Percentiles rank a stretch among this genome's conserved stretches.
Conservation (phyloP, 1,140 invertebrate species). For the Myzus persicae region DNA sequence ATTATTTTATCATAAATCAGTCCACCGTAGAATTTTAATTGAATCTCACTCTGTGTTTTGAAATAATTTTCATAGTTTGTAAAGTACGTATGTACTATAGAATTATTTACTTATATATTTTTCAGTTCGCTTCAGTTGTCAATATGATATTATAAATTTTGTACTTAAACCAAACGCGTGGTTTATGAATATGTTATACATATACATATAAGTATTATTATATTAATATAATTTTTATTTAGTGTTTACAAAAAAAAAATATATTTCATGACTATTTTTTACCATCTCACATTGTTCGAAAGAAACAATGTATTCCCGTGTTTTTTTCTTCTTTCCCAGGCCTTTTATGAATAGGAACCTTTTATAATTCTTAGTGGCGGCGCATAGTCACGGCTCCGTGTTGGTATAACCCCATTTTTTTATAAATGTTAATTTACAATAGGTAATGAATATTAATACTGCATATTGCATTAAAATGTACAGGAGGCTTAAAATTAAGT, state of each 20-base stretch:
- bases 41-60: not conserved
- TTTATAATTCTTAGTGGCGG: constrained; percentile 31
- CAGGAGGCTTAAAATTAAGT: not conserved
- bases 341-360: constrained; percentile 28
- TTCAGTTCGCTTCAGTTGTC: not conserved
- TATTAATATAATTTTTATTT: not conserved
- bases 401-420: constrained; percentile 20
- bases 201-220: not conserved
- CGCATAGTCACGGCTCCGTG: constrained; percentile 14
- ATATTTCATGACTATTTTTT: constrained; percentile 1
- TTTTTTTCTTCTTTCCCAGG: constrained; percentile 53
- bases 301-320: not conserved
- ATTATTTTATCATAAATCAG: too few relatives aligned
- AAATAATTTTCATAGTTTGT: too few relatives aligned
- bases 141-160: not conserved
- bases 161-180: not conserved
- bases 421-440: not conserved
- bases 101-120: not conserved
- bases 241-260: not conserved
- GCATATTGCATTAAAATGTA: not conserved
- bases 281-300: not conserved
- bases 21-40: not conserved
- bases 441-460: constrained; percentile 26
- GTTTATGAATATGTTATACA: not conserved
- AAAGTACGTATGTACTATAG: too few relatives aligned